Evolutionary conservation across 2,113 vertebrate genomes (phyloP), one percentile per base, ranked within the genome.

Genomic region (Leucoraja erinaceus): DNA sequence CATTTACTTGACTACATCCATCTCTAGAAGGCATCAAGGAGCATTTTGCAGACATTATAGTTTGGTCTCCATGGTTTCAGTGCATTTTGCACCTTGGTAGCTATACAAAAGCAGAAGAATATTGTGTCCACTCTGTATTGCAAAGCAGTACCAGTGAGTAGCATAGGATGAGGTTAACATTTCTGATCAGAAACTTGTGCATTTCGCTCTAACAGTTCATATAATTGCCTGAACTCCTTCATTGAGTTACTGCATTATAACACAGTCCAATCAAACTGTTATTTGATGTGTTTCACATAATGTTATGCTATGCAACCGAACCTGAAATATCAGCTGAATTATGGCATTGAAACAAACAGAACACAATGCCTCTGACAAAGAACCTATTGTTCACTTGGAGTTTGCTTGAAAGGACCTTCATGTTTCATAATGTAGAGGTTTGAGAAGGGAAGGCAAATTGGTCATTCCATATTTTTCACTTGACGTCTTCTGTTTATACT

Each of bases 361-460:
- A 72, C 31, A 91, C 31, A 28, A 72, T 91, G 38, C 90, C 20
- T 28, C 25, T 47, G 56, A 91, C 68, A 72, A 70, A 91, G 90
- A 91, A 47, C 38, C 63, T 72, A 72, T 72, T 72, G 68, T 72
- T 91, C 63, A 28, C 90, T 72, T 91, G 22, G 83, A 16, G 16
- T 72, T 91, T 91, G 38, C 33, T 22, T 72, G 68, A 91, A 91
- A 91, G 20, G 0, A 91, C 31, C 33, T 20, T 38, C 66, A 54
- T 91, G 68, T 74, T 68, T 91, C 90, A 47, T 72, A 54, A 38
- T 74, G 22, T 72, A 54, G 18, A 91, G 5, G 90, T 70, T 74
- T 91, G 33, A 91, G 90, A 74, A 91, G 25, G 88, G 38, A 72
- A 91, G 90, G 90, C 90, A 91, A 74, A 91, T 91, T 91, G 90